A percentile compares a stretch with the other conserved stretches of the same genome.
Conservation (phyloP, 2,113 vertebrate genomes). For the Apteryx owenii region DNA sequence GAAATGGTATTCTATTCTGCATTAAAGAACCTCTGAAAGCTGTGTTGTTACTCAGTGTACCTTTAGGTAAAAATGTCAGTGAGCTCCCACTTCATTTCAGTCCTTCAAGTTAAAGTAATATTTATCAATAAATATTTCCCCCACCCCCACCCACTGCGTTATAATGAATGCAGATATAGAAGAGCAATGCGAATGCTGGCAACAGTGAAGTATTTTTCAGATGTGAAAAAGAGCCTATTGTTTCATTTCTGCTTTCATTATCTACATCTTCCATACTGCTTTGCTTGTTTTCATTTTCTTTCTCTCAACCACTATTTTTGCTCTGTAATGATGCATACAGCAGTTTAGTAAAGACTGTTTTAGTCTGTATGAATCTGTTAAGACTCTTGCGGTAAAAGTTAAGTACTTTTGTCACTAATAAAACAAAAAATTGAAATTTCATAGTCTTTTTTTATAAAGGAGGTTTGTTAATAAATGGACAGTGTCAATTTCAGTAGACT, state of each 20-base stretch:
- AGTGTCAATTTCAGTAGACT: not conserved
- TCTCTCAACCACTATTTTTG: constrained; percentile 22
- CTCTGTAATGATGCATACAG: not conserved
- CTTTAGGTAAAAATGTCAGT: not conserved
- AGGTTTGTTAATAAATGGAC: not conserved
- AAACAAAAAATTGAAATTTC: not conserved
- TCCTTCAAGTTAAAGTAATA: not conserved
- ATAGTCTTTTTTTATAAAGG: not conserved
- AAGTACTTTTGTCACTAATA: not conserved
- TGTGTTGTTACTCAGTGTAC: not conserved
- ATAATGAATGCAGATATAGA: not conserved
- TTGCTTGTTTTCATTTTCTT: constrained; percentile 22
- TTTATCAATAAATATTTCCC: not conserved
- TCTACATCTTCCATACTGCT: constrained; percentile 6
- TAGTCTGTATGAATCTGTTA: not conserved
- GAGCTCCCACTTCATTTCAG: not conserved
- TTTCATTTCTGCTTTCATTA: not conserved
- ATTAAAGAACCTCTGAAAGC: not conserved
- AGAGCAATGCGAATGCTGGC: not conserved
- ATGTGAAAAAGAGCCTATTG: not conserved
- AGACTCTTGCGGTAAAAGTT: not conserved
- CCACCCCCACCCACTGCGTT: not conserved
- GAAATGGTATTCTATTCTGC: not conserved
- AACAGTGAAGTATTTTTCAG: constrained; percentile 16
- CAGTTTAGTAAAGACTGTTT: not conserved